phyloP scores from a whole-genome alignment of 2,888 invertebrate genomes.

The Athalia cordata region DNA sequence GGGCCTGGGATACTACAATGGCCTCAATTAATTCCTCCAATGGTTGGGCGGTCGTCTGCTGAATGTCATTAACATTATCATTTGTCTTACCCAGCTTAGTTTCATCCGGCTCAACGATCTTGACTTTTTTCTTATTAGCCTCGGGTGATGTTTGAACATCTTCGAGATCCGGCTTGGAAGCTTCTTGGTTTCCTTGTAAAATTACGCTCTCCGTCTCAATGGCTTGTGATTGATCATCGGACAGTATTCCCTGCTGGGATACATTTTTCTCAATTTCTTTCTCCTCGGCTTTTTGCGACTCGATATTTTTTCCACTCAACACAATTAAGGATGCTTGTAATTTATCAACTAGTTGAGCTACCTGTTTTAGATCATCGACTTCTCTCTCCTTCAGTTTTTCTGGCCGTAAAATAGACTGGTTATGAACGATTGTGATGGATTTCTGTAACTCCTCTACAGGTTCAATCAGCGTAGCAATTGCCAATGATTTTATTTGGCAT shows the following conservation, averaged over 20 bases:
- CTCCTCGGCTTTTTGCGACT: constrained; percentile 36
- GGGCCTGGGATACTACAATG: constrained; percentile 53
- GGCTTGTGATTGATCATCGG: not conserved
- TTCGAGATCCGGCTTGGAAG: not conserved
- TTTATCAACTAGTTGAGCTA: constrained; percentile 69
- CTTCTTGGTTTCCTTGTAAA: not conserved
- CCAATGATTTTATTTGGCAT: constrained; percentile 72
- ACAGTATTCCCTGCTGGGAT: not conserved
- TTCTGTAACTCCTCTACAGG: constrained; percentile 69
- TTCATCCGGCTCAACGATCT: constrained; percentile 35
- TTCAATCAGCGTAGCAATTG: constrained; percentile 77
- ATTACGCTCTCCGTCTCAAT: not conserved
- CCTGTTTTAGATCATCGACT: constrained; percentile 34
- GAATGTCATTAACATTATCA: constrained; percentile 57
- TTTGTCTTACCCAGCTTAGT: constrained; percentile 33
- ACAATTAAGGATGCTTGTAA: constrained; percentile 71
- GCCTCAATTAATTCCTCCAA: constrained; percentile 63
- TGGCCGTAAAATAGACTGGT: constrained; percentile 52
- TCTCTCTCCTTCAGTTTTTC: constrained; percentile 23
- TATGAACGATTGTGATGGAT: constrained; percentile 62
- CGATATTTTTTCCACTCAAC: constrained; percentile 57
- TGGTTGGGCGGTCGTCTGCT: constrained; percentile 59
- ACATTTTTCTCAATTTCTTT: constrained; percentile 44
- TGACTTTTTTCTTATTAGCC: constrained; percentile 23
- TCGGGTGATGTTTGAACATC: not conserved